Conservation (phyloP, 2,113 vertebrate genomes). For the Elephantulus edwardii region DNA sequence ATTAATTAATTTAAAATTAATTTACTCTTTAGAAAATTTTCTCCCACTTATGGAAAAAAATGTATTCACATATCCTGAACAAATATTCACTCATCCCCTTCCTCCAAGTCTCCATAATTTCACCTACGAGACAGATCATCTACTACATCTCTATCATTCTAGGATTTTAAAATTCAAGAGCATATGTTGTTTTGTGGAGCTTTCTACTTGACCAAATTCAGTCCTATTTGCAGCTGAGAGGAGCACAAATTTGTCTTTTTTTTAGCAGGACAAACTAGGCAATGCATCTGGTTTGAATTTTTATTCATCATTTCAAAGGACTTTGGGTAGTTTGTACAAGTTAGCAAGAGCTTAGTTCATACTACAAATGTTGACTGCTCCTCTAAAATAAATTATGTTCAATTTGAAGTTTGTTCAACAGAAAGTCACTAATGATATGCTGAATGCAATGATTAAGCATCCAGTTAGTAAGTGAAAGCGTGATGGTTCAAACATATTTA, state of each 20-base stretch:
- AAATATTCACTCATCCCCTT: not conserved
- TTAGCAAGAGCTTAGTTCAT: not conserved
- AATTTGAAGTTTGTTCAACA: not conserved
- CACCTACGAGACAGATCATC: no score
- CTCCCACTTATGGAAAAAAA: not conserved
- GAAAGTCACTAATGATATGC: not conserved
- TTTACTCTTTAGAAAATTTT: slow-evolving; percentile 16
- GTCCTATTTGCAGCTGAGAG: slow-evolving; percentile 37
- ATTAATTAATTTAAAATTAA: not conserved
- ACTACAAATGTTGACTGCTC: slow-evolving; percentile 18
- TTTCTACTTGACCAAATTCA: slow-evolving; percentile 37
- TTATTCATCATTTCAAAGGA: not conserved
- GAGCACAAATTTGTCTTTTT: slow-evolving; percentile 4
- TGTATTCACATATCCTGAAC: not conserved
- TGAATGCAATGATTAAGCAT: not conserved
- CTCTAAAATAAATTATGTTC: slow-evolving; percentile 31
- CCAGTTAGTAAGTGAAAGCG: not conserved
- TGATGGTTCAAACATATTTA: not conserved
- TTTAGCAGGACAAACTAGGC: slow-evolving; percentile 30
- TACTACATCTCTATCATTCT: no score
- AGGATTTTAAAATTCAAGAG: no score
- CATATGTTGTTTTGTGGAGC: no score
- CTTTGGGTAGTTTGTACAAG: slow-evolving; percentile 16
- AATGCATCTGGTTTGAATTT: not conserved
- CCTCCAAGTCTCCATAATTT: not conserved